A percentile compares a stretch with the other conserved stretches of the same genome.
These are phyloP conservation scores for Chrysolina americana DNA, from an alignment of 2,888 invertebrate genomes.

Conservation along the genomic window DNA sequence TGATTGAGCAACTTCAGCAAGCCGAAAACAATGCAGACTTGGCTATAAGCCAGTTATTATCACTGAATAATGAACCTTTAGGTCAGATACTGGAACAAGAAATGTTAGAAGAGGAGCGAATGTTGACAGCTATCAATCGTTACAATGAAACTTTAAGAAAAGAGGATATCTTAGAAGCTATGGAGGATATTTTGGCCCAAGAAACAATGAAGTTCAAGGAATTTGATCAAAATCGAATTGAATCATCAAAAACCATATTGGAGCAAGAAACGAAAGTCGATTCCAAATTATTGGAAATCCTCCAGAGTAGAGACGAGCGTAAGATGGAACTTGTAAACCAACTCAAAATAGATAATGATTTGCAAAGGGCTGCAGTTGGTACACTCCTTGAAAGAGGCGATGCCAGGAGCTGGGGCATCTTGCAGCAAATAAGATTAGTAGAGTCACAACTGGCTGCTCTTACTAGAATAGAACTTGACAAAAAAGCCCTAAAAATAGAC, in stretches of 20 bases:
- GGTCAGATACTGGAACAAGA: slow-evolving; percentile 79
- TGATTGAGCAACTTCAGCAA: slow-evolving; percentile 76
- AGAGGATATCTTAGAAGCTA: slow-evolving; percentile 79
- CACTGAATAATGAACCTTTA: slow-evolving; percentile 75
- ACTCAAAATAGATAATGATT: slow-evolving; percentile 78
- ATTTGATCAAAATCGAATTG: slow-evolving; percentile 74
- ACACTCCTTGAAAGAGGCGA: slow-evolving; percentile 81
- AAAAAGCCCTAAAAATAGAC: slow-evolving; percentile 77
- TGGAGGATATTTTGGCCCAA: slow-evolving; percentile 79
- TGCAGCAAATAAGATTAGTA: slow-evolving; percentile 82
- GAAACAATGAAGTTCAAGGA: slow-evolving; percentile 77
- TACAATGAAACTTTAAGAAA: slow-evolving; percentile 76
- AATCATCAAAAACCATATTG: slow-evolving; percentile 75
- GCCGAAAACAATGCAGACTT: slow-evolving; percentile 79
- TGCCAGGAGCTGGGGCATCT: slow-evolving; percentile 82
- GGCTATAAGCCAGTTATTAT: slow-evolving; percentile 78
- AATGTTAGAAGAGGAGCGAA: slow-evolving; percentile 76
- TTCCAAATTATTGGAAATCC: slow-evolving; percentile 74
- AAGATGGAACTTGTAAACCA: slow-evolving; percentile 75
- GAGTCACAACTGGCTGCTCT: slow-evolving; percentile 81
- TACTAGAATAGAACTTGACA: slow-evolving; percentile 81
- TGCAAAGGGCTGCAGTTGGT: slow-evolving; percentile 82
- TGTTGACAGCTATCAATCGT: slow-evolving; percentile 74
- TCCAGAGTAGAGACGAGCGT: slow-evolving; percentile 76
- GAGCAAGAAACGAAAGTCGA: slow-evolving; percentile 78